A percentile compares a stretch with the other conserved stretches of the same genome.
These are phyloP conservation scores for Drosophila lacicola DNA, from an alignment of 2,888 invertebrate species.

Conservation along the genomic window DNA sequence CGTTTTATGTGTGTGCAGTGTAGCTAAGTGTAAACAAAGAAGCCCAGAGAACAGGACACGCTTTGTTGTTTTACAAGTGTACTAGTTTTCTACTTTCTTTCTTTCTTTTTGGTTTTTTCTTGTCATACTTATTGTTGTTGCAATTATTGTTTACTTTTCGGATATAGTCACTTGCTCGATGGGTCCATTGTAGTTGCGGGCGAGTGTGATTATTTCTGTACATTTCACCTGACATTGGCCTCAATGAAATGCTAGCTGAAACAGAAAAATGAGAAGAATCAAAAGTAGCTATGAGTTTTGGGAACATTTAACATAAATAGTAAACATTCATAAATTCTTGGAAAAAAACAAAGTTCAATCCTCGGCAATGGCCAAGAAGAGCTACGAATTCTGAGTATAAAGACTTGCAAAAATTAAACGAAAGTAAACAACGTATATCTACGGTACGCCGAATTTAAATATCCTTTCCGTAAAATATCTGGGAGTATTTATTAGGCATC, in stretches of 20 bases:
- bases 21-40: slow-evolving; percentile 66
- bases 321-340: no score
- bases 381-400: no score
- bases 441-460: no score
- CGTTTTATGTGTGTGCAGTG: slow-evolving; percentile 19
- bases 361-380: no score
- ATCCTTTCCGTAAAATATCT: no score
- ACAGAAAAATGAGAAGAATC: neutral
- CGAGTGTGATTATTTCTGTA: neutral
- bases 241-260: slow-evolving; percentile 15
- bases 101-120: neutral
- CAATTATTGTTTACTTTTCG: slow-evolving; percentile 44
- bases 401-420: no score
- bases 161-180: slow-evolving; percentile 7
- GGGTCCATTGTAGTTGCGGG: neutral
- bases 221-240: slow-evolving; percentile 9
- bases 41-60: slow-evolving; percentile 36
- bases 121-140: slow-evolving; percentile 8
- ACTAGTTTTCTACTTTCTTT: slow-evolving; percentile 1
- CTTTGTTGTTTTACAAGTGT: slow-evolving; percentile 44
- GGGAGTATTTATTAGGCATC: no score
- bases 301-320: no score
- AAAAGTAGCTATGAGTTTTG: no score
- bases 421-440: no score
- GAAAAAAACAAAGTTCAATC: no score